Conservation (phyloP, 2,888 invertebrate species). For the Sesia bembeciformis region DNA sequence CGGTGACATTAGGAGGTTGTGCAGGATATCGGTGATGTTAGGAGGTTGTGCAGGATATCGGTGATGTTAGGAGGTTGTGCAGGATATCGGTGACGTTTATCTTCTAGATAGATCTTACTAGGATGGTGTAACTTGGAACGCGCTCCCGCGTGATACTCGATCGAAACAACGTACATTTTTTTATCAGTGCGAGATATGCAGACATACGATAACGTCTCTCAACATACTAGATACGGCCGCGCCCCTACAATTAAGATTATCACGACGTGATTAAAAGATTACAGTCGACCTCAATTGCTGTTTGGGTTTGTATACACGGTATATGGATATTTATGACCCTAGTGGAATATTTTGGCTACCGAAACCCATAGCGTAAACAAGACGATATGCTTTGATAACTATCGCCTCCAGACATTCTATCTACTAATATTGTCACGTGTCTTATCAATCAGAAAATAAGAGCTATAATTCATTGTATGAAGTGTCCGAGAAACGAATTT, state of each 20-base stretch:
- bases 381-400: neutral
- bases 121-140: neutral
- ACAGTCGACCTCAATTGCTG: constrained; percentile 24
- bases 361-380: constrained; percentile 5
- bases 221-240: constrained; percentile 33
- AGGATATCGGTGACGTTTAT: no score
- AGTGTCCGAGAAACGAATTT: no score
- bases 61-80: no score
- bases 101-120: neutral
- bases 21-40: no score
- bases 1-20: no score
- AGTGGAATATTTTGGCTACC: constrained; percentile 26
- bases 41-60: no score
- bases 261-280: constrained; percentile 36
- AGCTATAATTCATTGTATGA: no score
- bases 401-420: no score
- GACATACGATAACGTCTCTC: constrained; percentile 23
- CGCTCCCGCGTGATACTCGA: constrained; percentile 25
- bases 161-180: constrained; percentile 27
- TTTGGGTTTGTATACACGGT: constrained; percentile 14
- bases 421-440: neutral
- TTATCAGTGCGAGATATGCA: constrained; percentile 21
- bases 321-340: no score
- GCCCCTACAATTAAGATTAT: constrained; percentile 60
- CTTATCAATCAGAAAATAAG: no score